Evolutionary conservation across 2,888 invertebrate species (phyloP).

Genomic region (Diploptera punctata): DNA sequence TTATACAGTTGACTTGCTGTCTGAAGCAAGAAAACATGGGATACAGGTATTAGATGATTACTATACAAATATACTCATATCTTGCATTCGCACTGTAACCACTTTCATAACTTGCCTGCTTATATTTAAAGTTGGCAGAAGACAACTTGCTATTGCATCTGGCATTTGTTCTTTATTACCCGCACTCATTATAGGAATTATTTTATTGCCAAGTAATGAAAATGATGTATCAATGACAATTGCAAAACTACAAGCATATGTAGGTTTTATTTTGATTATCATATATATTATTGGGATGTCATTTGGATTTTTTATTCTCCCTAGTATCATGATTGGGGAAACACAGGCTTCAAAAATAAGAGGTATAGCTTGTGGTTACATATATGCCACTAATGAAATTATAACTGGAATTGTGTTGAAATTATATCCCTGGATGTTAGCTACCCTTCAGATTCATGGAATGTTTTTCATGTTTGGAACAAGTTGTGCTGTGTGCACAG

Average conservation of each 20-base stretch:
- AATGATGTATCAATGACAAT: slow-evolving; percentile 33
- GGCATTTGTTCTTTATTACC: slow-evolving; percentile 71
- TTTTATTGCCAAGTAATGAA: slow-evolving; percentile 53
- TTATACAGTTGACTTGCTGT: slow-evolving; percentile 76
- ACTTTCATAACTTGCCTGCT: slow-evolving; percentile 70
- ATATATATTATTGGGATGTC: slow-evolving; percentile 77
- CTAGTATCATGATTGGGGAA: slow-evolving; percentile 78
- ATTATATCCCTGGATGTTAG: slow-evolving; percentile 62
- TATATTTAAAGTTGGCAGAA: slow-evolving; percentile 67
- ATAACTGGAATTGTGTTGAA: slow-evolving; percentile 73
- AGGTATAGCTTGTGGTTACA: slow-evolving; percentile 75
- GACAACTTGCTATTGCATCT: slow-evolving; percentile 69
- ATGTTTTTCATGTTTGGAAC: slow-evolving; percentile 73
- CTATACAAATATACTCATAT: slow-evolving; percentile 72
- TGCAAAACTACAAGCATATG: slow-evolving; percentile 48
- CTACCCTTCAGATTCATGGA: slow-evolving; percentile 66
- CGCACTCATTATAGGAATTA: slow-evolving; percentile 65
- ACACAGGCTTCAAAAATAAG: slow-evolving; percentile 74
- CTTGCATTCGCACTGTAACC: slow-evolving; percentile 68
- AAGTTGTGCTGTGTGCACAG: slow-evolving; percentile 66
- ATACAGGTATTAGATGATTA: slow-evolving; percentile 53
- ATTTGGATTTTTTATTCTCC: slow-evolving; percentile 73
- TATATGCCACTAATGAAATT: slow-evolving; percentile 74
- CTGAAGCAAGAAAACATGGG: neutral
- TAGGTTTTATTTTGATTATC: slow-evolving; percentile 62